Conservation (phyloP, 2,797 vertebrate species). For the Lithobates sylvaticus region DNA sequence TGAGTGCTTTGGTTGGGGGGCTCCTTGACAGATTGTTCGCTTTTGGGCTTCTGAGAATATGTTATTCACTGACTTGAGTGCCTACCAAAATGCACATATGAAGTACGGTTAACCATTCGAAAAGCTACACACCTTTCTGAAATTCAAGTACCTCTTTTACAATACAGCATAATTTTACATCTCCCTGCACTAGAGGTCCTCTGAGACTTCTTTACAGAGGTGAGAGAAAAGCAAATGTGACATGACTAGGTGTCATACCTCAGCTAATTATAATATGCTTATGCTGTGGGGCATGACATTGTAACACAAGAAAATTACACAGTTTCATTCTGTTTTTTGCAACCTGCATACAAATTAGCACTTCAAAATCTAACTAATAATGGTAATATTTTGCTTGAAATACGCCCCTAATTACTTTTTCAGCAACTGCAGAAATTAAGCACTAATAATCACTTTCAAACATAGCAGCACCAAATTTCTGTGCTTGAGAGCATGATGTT, state of each 20-base stretch:
- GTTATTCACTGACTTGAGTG: slow-evolving; percentile 41
- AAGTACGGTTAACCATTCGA: slow-evolving; percentile 11
- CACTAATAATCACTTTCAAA: slow-evolving; percentile 55
- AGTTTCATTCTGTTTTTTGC: slow-evolving; percentile 60
- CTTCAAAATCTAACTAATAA: slow-evolving; percentile 62
- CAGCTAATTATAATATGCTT: slow-evolving; percentile 60
- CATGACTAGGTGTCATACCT: slow-evolving; percentile 61
- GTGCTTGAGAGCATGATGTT: background rate
- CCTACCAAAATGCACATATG: slow-evolving; percentile 16
- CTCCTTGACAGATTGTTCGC: slow-evolving; percentile 82
- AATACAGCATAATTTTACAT: slow-evolving; percentile 39
- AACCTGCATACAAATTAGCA: slow-evolving; percentile 63
- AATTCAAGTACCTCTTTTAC: background rate
- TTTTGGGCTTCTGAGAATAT: slow-evolving; percentile 72
- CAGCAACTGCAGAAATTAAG: slow-evolving; percentile 55
- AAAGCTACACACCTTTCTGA: slow-evolving; percentile 13
- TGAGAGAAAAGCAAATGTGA: slow-evolving; percentile 59
- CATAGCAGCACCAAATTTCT: slow-evolving; percentile 27
- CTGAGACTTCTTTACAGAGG: slow-evolving; percentile 50
- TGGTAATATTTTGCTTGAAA: slow-evolving; percentile 64
- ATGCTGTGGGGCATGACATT: slow-evolving; percentile 45
- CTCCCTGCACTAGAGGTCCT: slow-evolving; percentile 50
- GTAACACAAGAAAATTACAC: slow-evolving; percentile 62
- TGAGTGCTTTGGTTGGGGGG: slow-evolving; percentile 77
- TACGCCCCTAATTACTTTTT: slow-evolving; percentile 61